A percentile compares a stretch with the other conserved stretches of the same genome.
Conservation (phyloP, 2,888 invertebrate genomes). For the Tyria jacobaeae region DNA sequence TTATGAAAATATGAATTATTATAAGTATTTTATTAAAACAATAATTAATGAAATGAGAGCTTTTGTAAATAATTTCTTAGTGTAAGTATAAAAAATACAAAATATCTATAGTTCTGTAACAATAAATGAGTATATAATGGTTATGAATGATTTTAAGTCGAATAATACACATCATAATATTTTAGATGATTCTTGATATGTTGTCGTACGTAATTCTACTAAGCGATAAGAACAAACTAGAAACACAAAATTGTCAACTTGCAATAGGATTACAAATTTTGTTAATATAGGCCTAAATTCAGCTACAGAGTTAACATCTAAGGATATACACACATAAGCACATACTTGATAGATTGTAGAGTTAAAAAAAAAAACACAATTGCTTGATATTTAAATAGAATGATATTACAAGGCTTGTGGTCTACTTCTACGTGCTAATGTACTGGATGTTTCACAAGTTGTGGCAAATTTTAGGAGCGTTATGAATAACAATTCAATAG, state of each 20-base stretch:
- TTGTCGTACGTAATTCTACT: background rate
- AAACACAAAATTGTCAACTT: background rate
- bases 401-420: background rate
- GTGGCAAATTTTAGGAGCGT: too few species aligned
- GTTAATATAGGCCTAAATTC: conserved; percentile 8
- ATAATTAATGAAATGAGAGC: conserved; percentile 44
- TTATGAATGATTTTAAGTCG: background rate
- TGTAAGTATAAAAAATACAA: conserved; percentile 10
- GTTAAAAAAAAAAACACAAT: background rate
- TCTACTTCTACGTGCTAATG: conserved; percentile 11
- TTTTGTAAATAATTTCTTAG: conserved; percentile 57
- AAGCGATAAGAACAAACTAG: background rate
- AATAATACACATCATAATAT: background rate
- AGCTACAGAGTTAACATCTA: background rate
- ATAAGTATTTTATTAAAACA: conserved; percentile 20
- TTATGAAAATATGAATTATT: conserved; percentile 18
- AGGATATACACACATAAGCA: background rate
- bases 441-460: too few species aligned
- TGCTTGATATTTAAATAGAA: background rate
- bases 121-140: background rate
- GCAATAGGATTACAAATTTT: background rate
- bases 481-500: too few species aligned
- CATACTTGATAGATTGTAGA: conserved; percentile 3
- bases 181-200: background rate
- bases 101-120: background rate